phyloP scores from a whole-genome alignment of 2,113 vertebrate species.

The Salvelinus namaycush region DNA sequence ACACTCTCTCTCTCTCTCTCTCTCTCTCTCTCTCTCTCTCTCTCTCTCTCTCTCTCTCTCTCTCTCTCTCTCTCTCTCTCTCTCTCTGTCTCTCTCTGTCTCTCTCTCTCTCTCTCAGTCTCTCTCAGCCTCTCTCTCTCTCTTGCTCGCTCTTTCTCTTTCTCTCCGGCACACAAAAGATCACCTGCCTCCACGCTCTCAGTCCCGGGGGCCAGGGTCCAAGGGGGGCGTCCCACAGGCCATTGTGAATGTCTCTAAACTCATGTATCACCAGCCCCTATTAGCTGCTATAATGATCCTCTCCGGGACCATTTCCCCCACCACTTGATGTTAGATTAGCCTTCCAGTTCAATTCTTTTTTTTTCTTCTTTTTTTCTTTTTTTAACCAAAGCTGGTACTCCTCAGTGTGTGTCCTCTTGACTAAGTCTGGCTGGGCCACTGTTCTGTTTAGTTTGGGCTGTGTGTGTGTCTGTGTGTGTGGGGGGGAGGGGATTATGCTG shows the following conservation, averaged over 20 bases:
- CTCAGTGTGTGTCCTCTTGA: no score
- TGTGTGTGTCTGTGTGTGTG: neutral
- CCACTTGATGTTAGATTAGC: neutral
- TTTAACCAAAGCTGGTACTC: neutral
- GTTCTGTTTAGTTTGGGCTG: no score
- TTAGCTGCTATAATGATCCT: slow-evolving; percentile 18
- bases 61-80: neutral
- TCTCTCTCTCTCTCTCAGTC: neutral
- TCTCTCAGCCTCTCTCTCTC: neutral
- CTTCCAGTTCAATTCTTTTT: neutral
- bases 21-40: slow-evolving; percentile 8
- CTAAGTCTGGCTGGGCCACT: no score
- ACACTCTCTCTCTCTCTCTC: neutral
- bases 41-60: neutral
- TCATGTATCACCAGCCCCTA: slow-evolving; percentile 23
- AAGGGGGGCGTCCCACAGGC: slow-evolving; percentile 34
- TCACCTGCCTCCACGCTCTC: slow-evolving; percentile 60
- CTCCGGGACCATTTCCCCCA: slow-evolving; percentile 5
- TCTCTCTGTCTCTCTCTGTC: neutral
- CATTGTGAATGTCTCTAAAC: slow-evolving; percentile 30
- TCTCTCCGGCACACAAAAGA: slow-evolving; percentile 50
- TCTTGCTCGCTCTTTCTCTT: neutral
- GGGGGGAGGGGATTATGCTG: no score
- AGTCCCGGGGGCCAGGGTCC: slow-evolving; percentile 42
- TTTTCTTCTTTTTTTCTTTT: neutral